Evolutionary conservation across 2,113 vertebrate genomes (phyloP).

Genomic region (Sorex araneus): DNA sequence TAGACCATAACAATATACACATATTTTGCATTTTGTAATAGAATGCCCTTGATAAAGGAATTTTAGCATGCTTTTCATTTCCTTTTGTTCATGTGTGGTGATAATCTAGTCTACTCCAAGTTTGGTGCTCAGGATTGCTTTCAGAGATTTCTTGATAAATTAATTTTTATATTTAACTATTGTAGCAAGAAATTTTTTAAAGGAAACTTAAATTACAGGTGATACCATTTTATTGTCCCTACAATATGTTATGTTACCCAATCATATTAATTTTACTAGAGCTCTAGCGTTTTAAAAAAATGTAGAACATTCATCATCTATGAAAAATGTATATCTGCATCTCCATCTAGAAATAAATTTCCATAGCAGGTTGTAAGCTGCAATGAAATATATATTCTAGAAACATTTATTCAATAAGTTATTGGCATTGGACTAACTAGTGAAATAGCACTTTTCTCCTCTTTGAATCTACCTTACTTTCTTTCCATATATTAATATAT

Average conservation of each 20-base stretch:
- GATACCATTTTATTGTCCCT: no score
- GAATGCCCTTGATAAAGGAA: no score
- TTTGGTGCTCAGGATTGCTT: no score
- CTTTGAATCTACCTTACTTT: background rate
- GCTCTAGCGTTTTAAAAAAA: background rate
- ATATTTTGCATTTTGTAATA: no score
- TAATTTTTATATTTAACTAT: no score
- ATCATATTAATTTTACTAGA: background rate
- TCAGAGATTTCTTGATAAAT: no score
- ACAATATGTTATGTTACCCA: background rate
- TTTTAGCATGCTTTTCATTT: no score
- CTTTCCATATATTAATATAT: background rate
- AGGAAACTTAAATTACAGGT: no score
- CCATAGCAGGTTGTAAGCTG: background rate
- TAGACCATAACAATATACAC: no score
- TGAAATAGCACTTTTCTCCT: background rate
- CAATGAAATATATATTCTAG: background rate
- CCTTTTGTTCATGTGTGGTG: no score
- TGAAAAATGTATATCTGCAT: background rate
- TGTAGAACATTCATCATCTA: background rate
- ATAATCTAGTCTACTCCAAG: no score
- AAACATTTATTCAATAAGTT: slow-evolving; percentile 1
- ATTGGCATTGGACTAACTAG: background rate
- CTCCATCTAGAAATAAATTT: background rate
- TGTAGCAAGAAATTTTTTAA: no score